Evolutionary conservation across 2,888 invertebrate species (phyloP).

Genomic region (Drosophila anomelani): DNA sequence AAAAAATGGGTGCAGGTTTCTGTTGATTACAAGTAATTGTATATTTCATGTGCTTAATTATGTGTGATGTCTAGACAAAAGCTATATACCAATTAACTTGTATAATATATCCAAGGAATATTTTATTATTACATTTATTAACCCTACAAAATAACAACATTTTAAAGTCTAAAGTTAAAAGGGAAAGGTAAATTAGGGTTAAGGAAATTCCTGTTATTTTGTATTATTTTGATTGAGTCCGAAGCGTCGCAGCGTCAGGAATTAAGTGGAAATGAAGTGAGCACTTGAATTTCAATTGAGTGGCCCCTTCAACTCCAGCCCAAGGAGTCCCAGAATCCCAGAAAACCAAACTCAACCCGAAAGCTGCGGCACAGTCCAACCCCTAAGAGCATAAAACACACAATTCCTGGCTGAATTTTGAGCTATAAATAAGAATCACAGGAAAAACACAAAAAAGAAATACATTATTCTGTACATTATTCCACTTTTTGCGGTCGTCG

Average conservation of each 20-base stretch:
- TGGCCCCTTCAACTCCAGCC: constrained; percentile 20
- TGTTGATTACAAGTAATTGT: not conserved
- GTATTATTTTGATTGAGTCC: constrained; percentile 50
- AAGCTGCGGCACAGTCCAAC: constrained; percentile 23
- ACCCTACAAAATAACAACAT: too few species aligned
- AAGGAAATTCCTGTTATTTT: constrained; percentile 1
- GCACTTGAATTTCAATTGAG: constrained; percentile 79
- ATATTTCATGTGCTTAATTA: not conserved
- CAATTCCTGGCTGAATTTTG: constrained; percentile 25
- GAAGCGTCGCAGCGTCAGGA: constrained; percentile 69
- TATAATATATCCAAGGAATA: too few species aligned
- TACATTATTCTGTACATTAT: constrained; percentile 48
- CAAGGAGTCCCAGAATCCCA: constrained; percentile 1
- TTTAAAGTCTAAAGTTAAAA: not conserved
- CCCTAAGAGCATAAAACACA: constrained; percentile 16
- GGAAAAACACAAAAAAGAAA: constrained; percentile 16
- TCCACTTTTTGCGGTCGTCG: constrained; percentile 45
- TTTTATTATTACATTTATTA: not conserved
- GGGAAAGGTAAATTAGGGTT: not conserved
- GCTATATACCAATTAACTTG: not conserved
- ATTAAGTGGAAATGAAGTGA: constrained; percentile 78
- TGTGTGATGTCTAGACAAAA: not conserved
- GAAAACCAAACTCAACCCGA: constrained; percentile 21
- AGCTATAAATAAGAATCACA: constrained; percentile 63
- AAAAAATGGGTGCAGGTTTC: not conserved